These are phyloP conservation scores for Aricia agestis DNA, from an alignment of 1,140 invertebrate genomes.

Conservation along the genomic window DNA sequence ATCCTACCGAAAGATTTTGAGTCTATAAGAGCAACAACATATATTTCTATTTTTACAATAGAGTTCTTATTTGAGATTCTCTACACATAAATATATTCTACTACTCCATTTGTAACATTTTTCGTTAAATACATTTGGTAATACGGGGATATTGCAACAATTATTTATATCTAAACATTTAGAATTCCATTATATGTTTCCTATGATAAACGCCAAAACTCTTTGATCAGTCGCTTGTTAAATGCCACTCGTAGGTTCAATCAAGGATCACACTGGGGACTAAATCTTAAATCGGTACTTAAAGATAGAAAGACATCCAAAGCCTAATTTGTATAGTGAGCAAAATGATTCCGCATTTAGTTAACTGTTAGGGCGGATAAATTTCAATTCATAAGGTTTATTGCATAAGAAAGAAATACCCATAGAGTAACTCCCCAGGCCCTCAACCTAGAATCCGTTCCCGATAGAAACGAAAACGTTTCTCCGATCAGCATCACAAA, in stretches of 20 bases:
- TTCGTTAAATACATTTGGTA: slow-evolving; percentile 27
- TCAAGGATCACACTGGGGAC: slow-evolving; percentile 20
- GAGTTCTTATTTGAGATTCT: slow-evolving; percentile 30
- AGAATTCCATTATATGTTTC: slow-evolving; percentile 41
- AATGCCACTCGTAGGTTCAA: slow-evolving; percentile 21
- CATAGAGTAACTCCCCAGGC: slow-evolving; percentile 26
- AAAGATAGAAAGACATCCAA: slow-evolving; percentile 32
- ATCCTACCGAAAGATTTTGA: slow-evolving; percentile 3
- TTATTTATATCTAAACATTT: slow-evolving; percentile 38
- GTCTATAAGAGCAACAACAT: slow-evolving; percentile 18
- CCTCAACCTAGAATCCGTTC: slow-evolving; percentile 16
- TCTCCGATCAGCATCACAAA: background rate
- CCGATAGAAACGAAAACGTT: slow-evolving; percentile 5
- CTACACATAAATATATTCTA: slow-evolving; percentile 32
- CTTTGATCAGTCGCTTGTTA: slow-evolving; percentile 38
- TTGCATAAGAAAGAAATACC: slow-evolving; percentile 21
- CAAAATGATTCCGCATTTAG: slow-evolving; percentile 40
- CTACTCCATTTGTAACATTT: slow-evolving; percentile 25
- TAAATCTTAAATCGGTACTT: slow-evolving; percentile 25
- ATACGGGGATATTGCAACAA: slow-evolving; percentile 33
- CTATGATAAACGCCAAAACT: slow-evolving; percentile 30
- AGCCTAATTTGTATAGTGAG: slow-evolving; percentile 36
- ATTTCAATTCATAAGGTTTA: slow-evolving; percentile 35
- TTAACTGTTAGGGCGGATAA: slow-evolving; percentile 41
- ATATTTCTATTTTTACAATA: slow-evolving; percentile 18